A percentile compares a stretch with the other conserved stretches of the same genome.
phyloP scores from a whole-genome alignment of 2,797 vertebrate species.

The Meriones psammophilus region DNA sequence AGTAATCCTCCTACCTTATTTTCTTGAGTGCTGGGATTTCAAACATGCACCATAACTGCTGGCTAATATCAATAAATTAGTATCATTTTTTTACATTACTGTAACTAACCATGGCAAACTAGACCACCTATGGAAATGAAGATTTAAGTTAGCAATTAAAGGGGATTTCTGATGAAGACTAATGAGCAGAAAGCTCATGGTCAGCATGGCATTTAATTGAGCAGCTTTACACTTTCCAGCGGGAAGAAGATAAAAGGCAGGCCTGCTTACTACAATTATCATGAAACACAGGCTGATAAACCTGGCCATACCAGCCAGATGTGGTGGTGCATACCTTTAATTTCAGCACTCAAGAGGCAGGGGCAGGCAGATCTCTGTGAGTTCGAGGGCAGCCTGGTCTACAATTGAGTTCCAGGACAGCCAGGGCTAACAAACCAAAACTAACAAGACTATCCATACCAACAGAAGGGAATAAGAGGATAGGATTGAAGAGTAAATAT shows the following conservation, averaged over 20 bases:
- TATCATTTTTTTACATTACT: background rate
- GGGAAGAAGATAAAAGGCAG: conserved; percentile 56
- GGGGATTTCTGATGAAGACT: background rate
- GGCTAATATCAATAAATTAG: conserved; percentile 8
- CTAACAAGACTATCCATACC: conserved; percentile 6
- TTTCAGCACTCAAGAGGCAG: too few relatives aligned
- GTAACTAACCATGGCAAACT: too few relatives aligned
- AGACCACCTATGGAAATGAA: conserved; percentile 8
- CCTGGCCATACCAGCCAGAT: too few relatives aligned
- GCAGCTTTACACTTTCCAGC: conserved; percentile 7
- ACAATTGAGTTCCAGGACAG: too few relatives aligned
- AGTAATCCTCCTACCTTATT: background rate
- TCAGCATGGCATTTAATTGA: conserved; percentile 8
- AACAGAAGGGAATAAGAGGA: background rate
- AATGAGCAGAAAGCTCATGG: conserved; percentile 30
- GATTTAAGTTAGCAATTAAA: conserved; percentile 31
- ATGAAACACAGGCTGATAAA: background rate
- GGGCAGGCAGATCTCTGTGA: too few relatives aligned
- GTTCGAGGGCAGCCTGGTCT: too few relatives aligned
- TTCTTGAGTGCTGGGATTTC: background rate
- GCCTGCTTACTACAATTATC: background rate
- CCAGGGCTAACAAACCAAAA: too few relatives aligned
- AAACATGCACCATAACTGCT: background rate
- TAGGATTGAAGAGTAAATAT: background rate
- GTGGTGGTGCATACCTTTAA: too few relatives aligned